Evolutionary conservation across 2,888 invertebrate species (phyloP).

Genomic region (Argynnis bischoffii): DNA sequence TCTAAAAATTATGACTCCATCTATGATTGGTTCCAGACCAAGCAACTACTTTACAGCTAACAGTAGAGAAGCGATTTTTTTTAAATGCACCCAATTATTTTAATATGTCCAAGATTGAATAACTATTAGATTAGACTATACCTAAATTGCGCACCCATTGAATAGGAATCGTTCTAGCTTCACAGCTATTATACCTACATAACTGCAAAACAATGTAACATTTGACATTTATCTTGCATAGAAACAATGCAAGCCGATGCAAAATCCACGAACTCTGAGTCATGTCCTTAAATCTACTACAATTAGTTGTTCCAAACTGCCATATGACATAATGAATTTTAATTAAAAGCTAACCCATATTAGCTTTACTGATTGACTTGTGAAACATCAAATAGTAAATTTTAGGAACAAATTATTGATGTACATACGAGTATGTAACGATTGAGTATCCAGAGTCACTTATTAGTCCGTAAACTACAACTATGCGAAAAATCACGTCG

Average conservation of each 20-base stretch:
- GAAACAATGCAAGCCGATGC: constrained; percentile 31
- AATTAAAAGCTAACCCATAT: constrained; percentile 1
- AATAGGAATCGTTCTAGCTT: background rate
- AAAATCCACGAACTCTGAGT: constrained; percentile 27
- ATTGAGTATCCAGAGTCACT: no score
- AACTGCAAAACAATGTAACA: background rate
- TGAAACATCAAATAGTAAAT: background rate
- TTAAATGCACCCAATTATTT: no score
- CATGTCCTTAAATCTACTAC: constrained; percentile 23
- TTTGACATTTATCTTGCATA: constrained; percentile 19
- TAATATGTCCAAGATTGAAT: no score
- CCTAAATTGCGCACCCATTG: background rate
- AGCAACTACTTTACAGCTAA: no score
- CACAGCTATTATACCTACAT: background rate
- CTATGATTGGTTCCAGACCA: no score
- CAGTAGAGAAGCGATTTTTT: no score
- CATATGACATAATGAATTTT: constrained; percentile 22
- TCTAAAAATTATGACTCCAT: no score
- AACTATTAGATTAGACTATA: no score
- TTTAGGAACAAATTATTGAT: no score
- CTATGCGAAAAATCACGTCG: no score
- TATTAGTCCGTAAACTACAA: no score
- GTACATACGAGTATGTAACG: no score
- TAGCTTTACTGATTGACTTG: background rate
- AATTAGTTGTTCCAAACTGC: constrained; percentile 19